Conservation (phyloP, 1,140 invertebrate genomes). For the Drosophila willistoni region DNA sequence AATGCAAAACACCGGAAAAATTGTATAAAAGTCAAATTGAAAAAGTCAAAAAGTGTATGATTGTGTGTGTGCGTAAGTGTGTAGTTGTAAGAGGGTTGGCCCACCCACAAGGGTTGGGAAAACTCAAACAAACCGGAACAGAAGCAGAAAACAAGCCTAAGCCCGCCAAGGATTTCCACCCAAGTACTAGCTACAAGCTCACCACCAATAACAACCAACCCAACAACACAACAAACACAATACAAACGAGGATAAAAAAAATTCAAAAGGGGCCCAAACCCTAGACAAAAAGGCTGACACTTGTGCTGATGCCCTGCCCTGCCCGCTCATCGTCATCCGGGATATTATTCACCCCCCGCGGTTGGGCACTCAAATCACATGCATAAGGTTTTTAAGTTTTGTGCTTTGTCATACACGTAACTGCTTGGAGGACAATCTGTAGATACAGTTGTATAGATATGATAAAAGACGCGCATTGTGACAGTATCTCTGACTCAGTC, state of each 20-base stretch:
- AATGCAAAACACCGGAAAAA: conserved; percentile 28
- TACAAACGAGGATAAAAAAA: conserved; percentile 3
- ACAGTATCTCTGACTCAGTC: conserved; percentile 52
- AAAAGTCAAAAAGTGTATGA: conserved; percentile 70
- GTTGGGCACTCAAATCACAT: conserved; percentile 68
- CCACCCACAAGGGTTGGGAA: conserved; percentile 58
- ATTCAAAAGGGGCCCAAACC: conserved; percentile 3
- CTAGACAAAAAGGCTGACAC: conserved; percentile 59
- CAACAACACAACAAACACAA: conserved; percentile 5
- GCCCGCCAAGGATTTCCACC: conserved; percentile 34
- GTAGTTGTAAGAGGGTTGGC: conserved; percentile 21
- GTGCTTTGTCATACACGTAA: conserved; percentile 74
- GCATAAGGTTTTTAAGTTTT: conserved; percentile 80
- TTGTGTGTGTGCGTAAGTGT: background rate
- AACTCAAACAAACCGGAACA: conserved; percentile 61
- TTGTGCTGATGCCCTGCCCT: conserved; percentile 42
- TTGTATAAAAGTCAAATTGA: conserved; percentile 70
- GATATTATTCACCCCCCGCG: conserved; percentile 26
- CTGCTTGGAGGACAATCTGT: conserved; percentile 72
- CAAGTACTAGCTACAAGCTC: conserved; percentile 51
- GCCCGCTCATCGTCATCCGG: background rate
- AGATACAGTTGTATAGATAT: conserved; percentile 81
- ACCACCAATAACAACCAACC: conserved; percentile 48
- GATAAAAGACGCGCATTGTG: conserved; percentile 79
- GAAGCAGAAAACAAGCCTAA: conserved; percentile 50